Base-by-base conservation (phyloP, 2,113 vertebrate genomes). In the Austrofundulus limnaeus region DNA sequence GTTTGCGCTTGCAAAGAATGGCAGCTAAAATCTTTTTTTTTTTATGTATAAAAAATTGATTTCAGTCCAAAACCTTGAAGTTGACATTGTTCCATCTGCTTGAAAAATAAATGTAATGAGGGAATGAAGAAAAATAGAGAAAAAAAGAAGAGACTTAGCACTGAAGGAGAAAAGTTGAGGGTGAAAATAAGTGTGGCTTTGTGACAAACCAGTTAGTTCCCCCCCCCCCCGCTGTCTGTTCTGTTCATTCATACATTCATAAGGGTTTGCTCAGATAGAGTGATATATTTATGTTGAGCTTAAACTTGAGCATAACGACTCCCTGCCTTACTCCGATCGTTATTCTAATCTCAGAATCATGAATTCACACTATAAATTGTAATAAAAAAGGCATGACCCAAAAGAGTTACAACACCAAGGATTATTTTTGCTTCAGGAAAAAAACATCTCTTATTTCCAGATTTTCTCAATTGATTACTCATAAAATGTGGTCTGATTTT, bases 1-100 rank as follows among this genome's bases (percentile, higher is more conserved):
- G 61, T 75, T 81, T 60, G 5, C 61, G 80, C 67, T 85, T 71
- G 62, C 53, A 72, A 66, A 72, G 71, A 85, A 80, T 31, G 61
- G 72, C 78, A 58, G 62, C 64, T 72, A 57, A 46, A 45, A 77
- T 53, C 21, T 23, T 28, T 48, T 28, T 28, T n/a, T n/a, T n/a
- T n/a, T n/a, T n/a, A n/a, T n/a, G 25, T 28, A 28, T 49, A 69
- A 83, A 75, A 76, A 67, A 69, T 51, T 57, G 55, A 75, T 24
- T 64, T 20, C 20, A 23, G 53, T 70, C 58, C 54, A 75, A 78
- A 84, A 82, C 68, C 67, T 78, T 47, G 43, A 72, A 74, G 58
- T 63, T 73, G 80, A 72, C 72, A 62, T 64, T 48, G 37, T 55
- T 77, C 76, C 65, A 76, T 73, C 46, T 77, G 60, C 60, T 43